A percentile compares a stretch with the other conserved stretches of the same genome.
Conservation (phyloP, 2,888 invertebrate genomes). For the Dolichomitus sp. region DNA sequence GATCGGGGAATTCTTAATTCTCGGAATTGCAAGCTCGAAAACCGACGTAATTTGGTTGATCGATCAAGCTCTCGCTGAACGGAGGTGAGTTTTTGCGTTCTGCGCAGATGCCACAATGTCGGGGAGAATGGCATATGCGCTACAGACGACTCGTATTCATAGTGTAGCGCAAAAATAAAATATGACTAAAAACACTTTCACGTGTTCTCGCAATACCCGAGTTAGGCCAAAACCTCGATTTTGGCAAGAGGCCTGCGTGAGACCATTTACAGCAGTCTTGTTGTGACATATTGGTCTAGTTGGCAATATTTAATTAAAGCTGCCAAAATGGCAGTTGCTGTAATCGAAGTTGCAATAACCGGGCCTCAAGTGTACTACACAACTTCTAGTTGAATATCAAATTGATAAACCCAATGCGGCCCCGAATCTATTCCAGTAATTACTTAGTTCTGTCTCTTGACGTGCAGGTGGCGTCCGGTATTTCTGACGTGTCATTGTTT, state of each 20-base stretch:
- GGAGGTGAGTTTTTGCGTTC: constrained; percentile 20
- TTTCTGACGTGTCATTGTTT: constrained; percentile 17
- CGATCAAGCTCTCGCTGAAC: constrained; percentile 50
- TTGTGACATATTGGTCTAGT: not conserved
- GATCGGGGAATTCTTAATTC: too few species aligned
- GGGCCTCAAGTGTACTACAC: not conserved
- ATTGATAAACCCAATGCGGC: constrained; percentile 31
- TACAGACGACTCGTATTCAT: not conserved
- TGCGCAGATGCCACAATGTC: constrained; percentile 43
- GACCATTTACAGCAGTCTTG: not conserved
- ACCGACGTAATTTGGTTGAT: constrained; percentile 19
- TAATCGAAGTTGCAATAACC: not conserved
- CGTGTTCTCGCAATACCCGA: not conserved
- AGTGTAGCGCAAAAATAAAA: constrained; percentile 26
- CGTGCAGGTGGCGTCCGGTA: constrained; percentile 39
- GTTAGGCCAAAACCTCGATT: not conserved
- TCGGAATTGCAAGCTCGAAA: not conserved
- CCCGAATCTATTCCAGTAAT: constrained; percentile 26
- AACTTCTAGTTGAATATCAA: not conserved
- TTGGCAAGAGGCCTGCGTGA: not conserved
- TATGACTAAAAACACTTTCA: not conserved
- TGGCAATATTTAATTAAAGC: constrained; percentile 17
- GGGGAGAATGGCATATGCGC: constrained; percentile 19
- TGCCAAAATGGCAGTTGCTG: not conserved
- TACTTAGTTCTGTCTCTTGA: constrained; percentile 10